phyloP scores from a whole-genome alignment of 2,113 vertebrate genomes.

The Lutjanus erythropterus region DNA sequence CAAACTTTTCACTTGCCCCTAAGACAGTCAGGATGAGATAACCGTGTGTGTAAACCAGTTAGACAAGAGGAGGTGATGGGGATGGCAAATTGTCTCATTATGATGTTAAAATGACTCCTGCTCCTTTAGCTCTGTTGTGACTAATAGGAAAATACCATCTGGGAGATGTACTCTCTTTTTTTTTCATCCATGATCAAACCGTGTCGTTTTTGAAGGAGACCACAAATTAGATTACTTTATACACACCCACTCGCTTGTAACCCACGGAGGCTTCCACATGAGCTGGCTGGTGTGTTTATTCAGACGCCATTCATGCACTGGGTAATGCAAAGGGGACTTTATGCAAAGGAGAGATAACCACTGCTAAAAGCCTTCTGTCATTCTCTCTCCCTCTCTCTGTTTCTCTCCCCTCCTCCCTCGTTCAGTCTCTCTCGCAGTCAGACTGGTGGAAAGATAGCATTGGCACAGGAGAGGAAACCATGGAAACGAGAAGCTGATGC shows the following conservation, averaged over 20 bases:
- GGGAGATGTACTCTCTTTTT: slow-evolving; percentile 58
- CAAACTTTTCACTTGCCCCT: slow-evolving; percentile 19
- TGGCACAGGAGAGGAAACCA: slow-evolving; percentile 79
- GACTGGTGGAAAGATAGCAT: slow-evolving; percentile 74
- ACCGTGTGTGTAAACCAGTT: slow-evolving; percentile 41
- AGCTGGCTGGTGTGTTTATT: slow-evolving; percentile 73
- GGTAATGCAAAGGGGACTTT: slow-evolving; percentile 78
- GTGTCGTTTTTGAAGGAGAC: slow-evolving; percentile 70
- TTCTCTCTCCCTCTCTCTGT: slow-evolving; percentile 47
- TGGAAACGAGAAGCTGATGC: slow-evolving; percentile 83
- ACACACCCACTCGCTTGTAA: slow-evolving; percentile 77
- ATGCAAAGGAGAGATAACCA: slow-evolving; percentile 81
- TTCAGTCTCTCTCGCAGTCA: slow-evolving; percentile 46
- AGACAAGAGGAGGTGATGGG: slow-evolving; percentile 23
- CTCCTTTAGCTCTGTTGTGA: slow-evolving; percentile 53
- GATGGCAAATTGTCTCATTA: slow-evolving; percentile 53
- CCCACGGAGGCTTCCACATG: slow-evolving; percentile 67
- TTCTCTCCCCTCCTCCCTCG: slow-evolving; percentile 20
- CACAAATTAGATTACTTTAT: slow-evolving; percentile 74
- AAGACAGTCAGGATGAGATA: slow-evolving; percentile 25
- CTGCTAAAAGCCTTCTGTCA: slow-evolving; percentile 76
- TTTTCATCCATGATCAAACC: slow-evolving; percentile 66
- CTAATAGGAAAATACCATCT: slow-evolving; percentile 64
- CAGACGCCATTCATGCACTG: slow-evolving; percentile 68
- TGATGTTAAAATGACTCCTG: slow-evolving; percentile 56